Evolutionary conservation across 2,113 vertebrate genomes (phyloP), one percentile per base, ranked within the genome.

Genomic region (Phodopus roborovskii): DNA sequence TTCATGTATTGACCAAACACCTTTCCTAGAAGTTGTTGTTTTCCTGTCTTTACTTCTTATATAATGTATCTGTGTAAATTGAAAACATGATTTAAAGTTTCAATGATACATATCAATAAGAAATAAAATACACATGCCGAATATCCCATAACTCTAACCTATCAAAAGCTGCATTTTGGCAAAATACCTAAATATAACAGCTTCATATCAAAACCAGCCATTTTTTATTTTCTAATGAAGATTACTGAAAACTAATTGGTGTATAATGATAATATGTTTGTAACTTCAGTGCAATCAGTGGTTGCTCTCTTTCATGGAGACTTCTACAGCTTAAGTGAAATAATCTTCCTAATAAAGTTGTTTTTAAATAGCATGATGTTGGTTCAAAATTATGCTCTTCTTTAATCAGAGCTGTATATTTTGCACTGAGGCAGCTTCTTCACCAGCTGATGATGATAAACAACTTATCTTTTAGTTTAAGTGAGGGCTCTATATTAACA

Each of bases 341-440:
- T 77, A 82, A 73, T 84, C 89, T 90, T 66, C 62, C 81, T 95
- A 86, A 92, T 74, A 87, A 84, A 20, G 45, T n/a, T 90, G 22
- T 45, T 94, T 94, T 94, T 20, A 91, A 92, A 91, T 86, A 88
- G 6, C n/a, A 94, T 45, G 82, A 78, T 60, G 2, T n/a, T 83
- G 91, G n/a, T 87, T 83, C 5, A 85, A 60, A 95, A 92, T 85
- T 77, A 15, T 20, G 22, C 2, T 9, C 84, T 95, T 94, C 30
- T 91, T 77, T 74, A 90, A 93, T 90, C 42, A 92, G 73, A 74
- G 22, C 77, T 79, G 39, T 6, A 87, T 81, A 87, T 75, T 33
- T 82, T 48, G 58, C 81, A 15, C 22, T 42, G 24, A 64, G 45
- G 39, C 12, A 56, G 33, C 3, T n/a, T 96, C 78, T 95, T 68